Conservation (phyloP, 2,888 invertebrate genomes). For the Anoplius nigerrimus region DNA sequence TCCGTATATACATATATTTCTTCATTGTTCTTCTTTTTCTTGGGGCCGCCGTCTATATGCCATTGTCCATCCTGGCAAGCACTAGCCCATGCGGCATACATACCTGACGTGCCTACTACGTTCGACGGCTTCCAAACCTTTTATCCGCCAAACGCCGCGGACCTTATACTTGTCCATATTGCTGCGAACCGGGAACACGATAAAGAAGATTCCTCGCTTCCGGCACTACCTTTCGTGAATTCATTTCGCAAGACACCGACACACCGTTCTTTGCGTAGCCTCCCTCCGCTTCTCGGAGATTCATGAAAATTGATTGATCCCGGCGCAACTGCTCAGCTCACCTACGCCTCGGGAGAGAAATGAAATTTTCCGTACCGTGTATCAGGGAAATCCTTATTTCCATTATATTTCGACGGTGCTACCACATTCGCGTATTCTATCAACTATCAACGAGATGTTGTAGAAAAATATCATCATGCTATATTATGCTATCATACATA, state of each 20-base stretch:
- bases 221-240: conserved; percentile 44
- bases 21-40: neutral
- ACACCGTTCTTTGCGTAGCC: neutral
- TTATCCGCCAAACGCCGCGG: conserved; percentile 54
- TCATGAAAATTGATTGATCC: conserved; percentile 48
- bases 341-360: neutral
- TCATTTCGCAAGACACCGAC: conserved; percentile 42
- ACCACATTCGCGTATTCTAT: no score
- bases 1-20: conserved; percentile 2
- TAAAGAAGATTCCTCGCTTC: conserved; percentile 43
- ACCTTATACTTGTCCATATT: conserved; percentile 49
- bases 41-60: neutral
- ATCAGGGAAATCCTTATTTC: no score
- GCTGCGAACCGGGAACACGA: conserved; percentile 35
- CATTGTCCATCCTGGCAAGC: conserved; percentile 13
- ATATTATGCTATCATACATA: no score
- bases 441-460: no score
- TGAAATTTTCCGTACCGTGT: conserved; percentile 22
- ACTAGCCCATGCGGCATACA: conserved; percentile 30
- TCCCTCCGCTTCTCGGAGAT: conserved; percentile 9
- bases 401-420: no score
- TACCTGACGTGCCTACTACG: conserved; percentile 43
- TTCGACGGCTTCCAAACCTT: conserved; percentile 33
- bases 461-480: no score
- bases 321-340: neutral